Evolutionary conservation across 2,888 invertebrate genomes (phyloP).

Genomic region (Ecdyonurus torrentis): DNA sequence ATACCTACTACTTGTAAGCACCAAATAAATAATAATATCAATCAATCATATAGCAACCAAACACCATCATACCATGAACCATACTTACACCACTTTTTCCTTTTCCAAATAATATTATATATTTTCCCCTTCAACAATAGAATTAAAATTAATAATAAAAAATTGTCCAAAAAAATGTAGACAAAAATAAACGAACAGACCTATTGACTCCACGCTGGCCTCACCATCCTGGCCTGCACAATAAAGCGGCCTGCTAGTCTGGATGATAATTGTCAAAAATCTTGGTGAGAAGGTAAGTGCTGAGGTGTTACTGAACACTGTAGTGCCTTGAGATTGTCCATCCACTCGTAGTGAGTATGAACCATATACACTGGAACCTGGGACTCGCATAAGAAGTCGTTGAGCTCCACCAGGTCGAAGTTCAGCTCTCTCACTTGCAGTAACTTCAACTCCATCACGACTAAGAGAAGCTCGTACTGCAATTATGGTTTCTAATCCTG

Average conservation of each 20-base stretch:
- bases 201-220: not conserved
- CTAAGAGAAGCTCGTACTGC: not conserved
- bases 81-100: too few relatives aligned
- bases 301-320: constrained; percentile 31
- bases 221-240: constrained; percentile 30
- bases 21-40: too few relatives aligned
- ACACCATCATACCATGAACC: too few relatives aligned
- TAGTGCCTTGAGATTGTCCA: constrained; percentile 20
- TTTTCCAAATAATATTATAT: too few relatives aligned
- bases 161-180: too few relatives aligned
- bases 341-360: not conserved
- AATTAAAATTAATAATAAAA: too few relatives aligned
- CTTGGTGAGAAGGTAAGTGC: constrained; percentile 28
- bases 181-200: not conserved
- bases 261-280: constrained; percentile 33
- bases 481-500: not conserved
- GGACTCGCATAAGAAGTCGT: not conserved
- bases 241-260: constrained; percentile 34
- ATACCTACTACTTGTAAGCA: too few relatives aligned
- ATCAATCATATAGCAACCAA: too few relatives aligned
- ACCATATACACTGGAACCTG: not conserved
- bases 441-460: not conserved
- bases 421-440: not conserved
- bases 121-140: too few relatives aligned
- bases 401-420: not conserved